Percentiles rank a stretch among this genome's conserved stretches.
These are phyloP conservation scores for Sicus ferrugineus DNA, from an alignment of 2,888 invertebrate genomes.

Conservation along the genomic window DNA sequence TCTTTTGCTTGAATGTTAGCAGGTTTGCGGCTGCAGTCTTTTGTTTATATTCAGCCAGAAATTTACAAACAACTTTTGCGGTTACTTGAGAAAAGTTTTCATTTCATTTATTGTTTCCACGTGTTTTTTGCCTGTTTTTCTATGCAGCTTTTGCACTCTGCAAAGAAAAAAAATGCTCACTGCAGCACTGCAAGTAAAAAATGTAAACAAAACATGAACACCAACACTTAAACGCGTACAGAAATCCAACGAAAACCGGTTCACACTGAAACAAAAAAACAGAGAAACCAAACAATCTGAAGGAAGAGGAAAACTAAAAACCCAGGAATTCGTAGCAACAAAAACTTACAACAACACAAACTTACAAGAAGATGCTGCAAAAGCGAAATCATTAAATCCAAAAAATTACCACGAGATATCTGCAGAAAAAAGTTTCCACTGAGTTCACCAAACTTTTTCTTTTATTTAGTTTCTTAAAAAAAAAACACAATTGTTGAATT, in stretches of 20 bases:
- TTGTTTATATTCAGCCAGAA: too few relatives aligned
- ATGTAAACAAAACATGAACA: slow-evolving; percentile 21
- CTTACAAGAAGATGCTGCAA: neutral
- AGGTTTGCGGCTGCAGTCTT: neutral
- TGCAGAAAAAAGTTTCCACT: too few relatives aligned
- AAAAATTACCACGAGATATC: neutral
- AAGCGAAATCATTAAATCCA: neutral
- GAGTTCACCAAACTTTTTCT: neutral
- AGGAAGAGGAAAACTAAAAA: slow-evolving; percentile 22
- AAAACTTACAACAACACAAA: neutral
- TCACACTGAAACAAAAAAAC: slow-evolving; percentile 6
- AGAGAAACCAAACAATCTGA: neutral
- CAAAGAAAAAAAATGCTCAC: too few relatives aligned
- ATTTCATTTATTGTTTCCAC: neutral
- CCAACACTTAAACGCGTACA: neutral
- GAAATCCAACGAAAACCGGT: slow-evolving; percentile 12
- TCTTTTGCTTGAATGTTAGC: slow-evolving; percentile 31
- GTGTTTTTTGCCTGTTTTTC: neutral
- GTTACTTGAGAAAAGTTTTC: neutral
- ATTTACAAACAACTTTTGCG: too few relatives aligned
- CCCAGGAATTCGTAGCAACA: neutral
- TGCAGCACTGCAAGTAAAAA: slow-evolving; percentile 16
- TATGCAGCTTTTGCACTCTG: neutral
- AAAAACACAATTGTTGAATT: too few relatives aligned
- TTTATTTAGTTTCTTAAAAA: neutral